Conservation (phyloP, 2,113 vertebrate genomes). For the human (Homo sapiens) region DNA sequence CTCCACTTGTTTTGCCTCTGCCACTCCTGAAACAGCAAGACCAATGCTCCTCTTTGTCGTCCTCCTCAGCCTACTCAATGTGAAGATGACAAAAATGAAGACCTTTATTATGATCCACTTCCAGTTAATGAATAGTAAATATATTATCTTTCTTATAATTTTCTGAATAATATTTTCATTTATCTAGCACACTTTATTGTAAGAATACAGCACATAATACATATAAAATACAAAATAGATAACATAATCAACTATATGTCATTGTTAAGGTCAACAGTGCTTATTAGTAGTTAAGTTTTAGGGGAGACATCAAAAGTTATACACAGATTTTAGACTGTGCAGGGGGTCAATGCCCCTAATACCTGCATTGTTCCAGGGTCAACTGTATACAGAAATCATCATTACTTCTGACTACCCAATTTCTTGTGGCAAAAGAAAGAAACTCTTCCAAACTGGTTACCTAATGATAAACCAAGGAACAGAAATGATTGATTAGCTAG, state of each 20-base stretch:
- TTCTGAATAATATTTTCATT: background rate
- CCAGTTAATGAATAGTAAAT: background rate
- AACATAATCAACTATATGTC: background rate
- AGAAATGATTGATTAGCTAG: background rate
- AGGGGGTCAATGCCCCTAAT: background rate
- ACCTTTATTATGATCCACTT: background rate
- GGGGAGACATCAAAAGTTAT: background rate
- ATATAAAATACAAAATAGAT: background rate
- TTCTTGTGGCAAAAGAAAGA: background rate
- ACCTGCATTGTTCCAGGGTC: background rate
- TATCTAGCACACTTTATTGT: background rate
- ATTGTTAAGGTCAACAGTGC: background rate
- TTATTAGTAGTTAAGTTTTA: background rate
- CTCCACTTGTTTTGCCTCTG: background rate
- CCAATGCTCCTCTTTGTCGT: background rate
- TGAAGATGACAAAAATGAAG: background rate
- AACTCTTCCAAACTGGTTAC: background rate
- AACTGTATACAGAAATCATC: background rate
- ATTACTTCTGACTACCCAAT: background rate
- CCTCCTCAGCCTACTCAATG: background rate
- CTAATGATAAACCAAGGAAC: conserved; percentile 24
- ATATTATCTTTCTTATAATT: background rate
- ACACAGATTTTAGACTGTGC: background rate
- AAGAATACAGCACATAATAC: background rate
- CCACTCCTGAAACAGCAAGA: too few relatives aligned